Evolutionary conservation across 1,140 invertebrate species (phyloP), one percentile per base, ranked within the genome.

Genomic region (Pachyrhynchus sulphureomaculatus): DNA sequence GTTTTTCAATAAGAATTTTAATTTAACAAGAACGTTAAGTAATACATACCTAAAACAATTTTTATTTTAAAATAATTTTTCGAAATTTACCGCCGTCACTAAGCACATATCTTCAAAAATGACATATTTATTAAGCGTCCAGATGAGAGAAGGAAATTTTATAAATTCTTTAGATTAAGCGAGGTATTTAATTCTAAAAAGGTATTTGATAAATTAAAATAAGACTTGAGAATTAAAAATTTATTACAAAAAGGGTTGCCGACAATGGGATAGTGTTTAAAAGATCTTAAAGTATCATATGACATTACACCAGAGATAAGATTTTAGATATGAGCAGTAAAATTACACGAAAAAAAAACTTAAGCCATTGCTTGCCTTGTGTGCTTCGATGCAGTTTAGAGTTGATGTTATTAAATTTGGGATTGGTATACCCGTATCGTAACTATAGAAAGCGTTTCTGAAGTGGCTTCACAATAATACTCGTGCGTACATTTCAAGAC

Each of bases 91-190:
- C 8, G 32, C 49, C 33, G 49, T 52, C 49, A 52, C 5, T 20
- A 52, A 9, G 13, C 49, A 37, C 49, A 52, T 52, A 37, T 52
- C 33, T 39, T 39, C 33, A 37, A 18, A 52, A 52, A 52, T 52
- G 33, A 52, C 49, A 52, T 52, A 36, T 52, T 52, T 52, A 52
- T 52, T 52, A 52, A 52, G 21, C 49, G 3, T 10, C 15, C 34
- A 10, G 34, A 37, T 17, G 49, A 23, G 2, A 10, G n/a, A 52
- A 52, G 10, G 33, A 52, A n/a, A 13, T 13, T 15, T 13, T 39
- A 15, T 33, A n/a, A n/a, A 52, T 52, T 52, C 49, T 39, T 52
- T 8, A 37, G 49, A 52, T 52, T 52, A 52, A 52, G 23, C n/a
- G 49, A 9, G 47, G 47, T 24, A 32, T 21, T 49, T 49, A 49